A percentile compares a stretch with the other conserved stretches of the same genome.
phyloP scores from a whole-genome alignment of 2,888 invertebrate genomes.

The Selenia dentaria region DNA sequence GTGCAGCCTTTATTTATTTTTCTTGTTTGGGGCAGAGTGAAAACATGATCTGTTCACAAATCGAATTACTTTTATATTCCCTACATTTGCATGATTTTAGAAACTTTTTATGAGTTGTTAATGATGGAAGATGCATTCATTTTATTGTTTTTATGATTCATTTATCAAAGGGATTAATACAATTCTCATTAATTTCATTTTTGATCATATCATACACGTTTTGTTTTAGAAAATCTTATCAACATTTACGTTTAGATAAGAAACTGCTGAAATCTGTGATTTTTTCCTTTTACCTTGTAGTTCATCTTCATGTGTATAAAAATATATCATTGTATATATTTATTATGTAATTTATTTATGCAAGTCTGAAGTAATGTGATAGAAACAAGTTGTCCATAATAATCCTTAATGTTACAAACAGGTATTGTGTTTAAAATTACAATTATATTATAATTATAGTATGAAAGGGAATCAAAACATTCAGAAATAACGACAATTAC shows the following conservation, averaged over 20 bases:
- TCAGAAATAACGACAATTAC: neutral
- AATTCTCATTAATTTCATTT: conserved; percentile 4
- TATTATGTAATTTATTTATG: conserved; percentile 34
- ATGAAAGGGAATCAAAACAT: neutral
- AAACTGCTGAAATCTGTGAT: conserved; percentile 29
- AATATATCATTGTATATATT: conserved; percentile 27
- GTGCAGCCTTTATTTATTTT: no score
- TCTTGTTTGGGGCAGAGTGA: no score
- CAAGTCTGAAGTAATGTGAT: conserved; percentile 53
- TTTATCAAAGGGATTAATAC: conserved; percentile 16
- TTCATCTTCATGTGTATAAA: conserved; percentile 25
- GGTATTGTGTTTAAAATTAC: conserved; percentile 20
- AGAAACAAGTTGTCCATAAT: conserved; percentile 57
- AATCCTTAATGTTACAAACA: conserved; percentile 41
- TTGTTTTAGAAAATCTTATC: conserved; percentile 10
- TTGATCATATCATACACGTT: conserved; percentile 8
- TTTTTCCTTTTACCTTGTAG: conserved; percentile 26
- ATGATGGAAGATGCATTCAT: conserved; percentile 6
- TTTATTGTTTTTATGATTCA: conserved; percentile 8
- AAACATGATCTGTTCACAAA: no score
- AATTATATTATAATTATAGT: conserved; percentile 3
- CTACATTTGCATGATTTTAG: conserved; percentile 24
- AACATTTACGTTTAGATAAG: conserved; percentile 4
- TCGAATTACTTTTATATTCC: no score
- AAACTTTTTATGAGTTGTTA: conserved; percentile 5